Evolutionary conservation across 2,888 invertebrate genomes (phyloP), one percentile per base, ranked within the genome.

Genomic region (Scelioninae gen. 2): DNA sequence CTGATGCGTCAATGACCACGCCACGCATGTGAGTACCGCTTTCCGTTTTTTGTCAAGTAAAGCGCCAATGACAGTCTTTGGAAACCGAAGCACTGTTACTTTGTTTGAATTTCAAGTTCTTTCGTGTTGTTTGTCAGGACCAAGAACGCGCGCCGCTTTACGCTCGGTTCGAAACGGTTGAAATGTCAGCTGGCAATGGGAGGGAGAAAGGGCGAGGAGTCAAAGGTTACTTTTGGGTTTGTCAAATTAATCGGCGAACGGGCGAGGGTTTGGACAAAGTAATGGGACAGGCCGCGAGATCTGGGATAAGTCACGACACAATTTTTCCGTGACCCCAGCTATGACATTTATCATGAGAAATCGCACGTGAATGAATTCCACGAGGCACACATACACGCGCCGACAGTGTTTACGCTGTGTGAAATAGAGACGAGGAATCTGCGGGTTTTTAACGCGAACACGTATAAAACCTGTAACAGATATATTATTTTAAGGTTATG

Each of bases 1-100:
- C 85, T 85, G 85, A 85, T 85, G 85, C 85, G 84, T 85, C 84
- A 82, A 83, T 84, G 85, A 83, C 83, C 83, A 82, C 78, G 78
- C 78, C 80, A 72, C 80, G 81, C 80, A 79, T 82, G 77, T 78
- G 76, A 78, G 77, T 77, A 58, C 70, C 67, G 63, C 65, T 69
- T 68, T 22, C 45, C 52, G 22, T 5, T 22, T 22, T n/a, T n/a
- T n/a, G n/a, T n/a, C n/a, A n/a, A n/a, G n/a, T n/a, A n/a, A n/a
- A n/a, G n/a, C n/a, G n/a, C n/a, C n/a, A n/a, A n/a, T n/a, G n/a
- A n/a, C n/a, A n/a, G n/a, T n/a, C n/a, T n/a, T n/a, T n/a, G n/a
- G n/a, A n/a, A n/a, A n/a, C n/a, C n/a, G n/a, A n/a, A n/a, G n/a
- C n/a, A n/a, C n/a, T n/a, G n/a, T n/a, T n/a, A n/a, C n/a, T n/a